A percentile compares a stretch with the other conserved stretches of the same genome.
Conservation (phyloP, 2,113 vertebrate species). For the Trichomycterus rosablanca region DNA sequence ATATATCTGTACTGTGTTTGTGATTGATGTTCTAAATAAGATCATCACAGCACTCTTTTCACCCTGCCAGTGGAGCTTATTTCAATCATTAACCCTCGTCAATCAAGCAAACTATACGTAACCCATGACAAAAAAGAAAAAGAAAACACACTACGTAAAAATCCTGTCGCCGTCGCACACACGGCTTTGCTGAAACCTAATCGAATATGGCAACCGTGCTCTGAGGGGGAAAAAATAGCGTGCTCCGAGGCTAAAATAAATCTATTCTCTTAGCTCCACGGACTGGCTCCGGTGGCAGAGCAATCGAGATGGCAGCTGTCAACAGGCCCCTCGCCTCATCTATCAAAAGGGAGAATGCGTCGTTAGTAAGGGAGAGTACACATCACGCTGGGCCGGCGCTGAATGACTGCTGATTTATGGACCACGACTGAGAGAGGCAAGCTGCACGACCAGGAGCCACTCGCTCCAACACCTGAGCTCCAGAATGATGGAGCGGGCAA, state of each 20-base stretch:
- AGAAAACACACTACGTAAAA: neutral
- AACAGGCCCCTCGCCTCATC: constrained; percentile 54
- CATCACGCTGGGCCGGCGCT: constrained; percentile 59
- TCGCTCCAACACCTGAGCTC: constrained; percentile 50
- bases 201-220: constrained; percentile 25
- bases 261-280: constrained; percentile 27
- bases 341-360: constrained; percentile 61
- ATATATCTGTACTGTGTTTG: neutral
- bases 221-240: no score
- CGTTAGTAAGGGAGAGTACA: constrained; percentile 65
- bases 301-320: constrained; percentile 49
- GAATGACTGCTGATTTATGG: constrained; percentile 72
- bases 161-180: constrained; percentile 2
- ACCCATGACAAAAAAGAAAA: neutral
- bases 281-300: constrained; percentile 25
- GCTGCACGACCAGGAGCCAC: constrained; percentile 57
- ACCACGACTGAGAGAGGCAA: constrained; percentile 51
- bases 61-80: constrained; percentile 25
- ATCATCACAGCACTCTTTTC: constrained; percentile 26
- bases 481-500: constrained; percentile 12
- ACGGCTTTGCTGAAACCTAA: constrained; percentile 20
- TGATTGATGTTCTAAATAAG: constrained; percentile 31
- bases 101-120: neutral
- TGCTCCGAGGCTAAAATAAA: constrained; percentile 40
- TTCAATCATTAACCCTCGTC: constrained; percentile 43